phyloP scores from a whole-genome alignment of 92 coral and sea anemone species.

The Umimayanthus chanpuru region DNA sequence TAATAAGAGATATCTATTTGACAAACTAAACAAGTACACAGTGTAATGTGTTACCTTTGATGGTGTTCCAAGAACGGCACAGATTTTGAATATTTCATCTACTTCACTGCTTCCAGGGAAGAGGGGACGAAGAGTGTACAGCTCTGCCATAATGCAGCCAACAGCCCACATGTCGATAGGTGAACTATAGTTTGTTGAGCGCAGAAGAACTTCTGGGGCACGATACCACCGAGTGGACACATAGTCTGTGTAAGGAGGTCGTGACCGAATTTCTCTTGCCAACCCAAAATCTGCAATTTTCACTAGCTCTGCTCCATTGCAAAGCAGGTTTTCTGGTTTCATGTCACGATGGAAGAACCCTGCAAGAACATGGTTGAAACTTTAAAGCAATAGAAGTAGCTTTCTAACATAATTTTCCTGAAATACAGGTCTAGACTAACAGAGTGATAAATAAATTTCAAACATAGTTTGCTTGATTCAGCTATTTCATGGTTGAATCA shows the following conservation, averaged over 20 bases:
- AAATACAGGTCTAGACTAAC: background rate
- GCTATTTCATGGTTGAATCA: too few relatives aligned
- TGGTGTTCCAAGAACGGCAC: conserved; percentile 92
- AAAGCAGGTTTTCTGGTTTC: conserved; percentile 96
- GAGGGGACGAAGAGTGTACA: conserved; percentile 92
- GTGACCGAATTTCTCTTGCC: conserved; percentile 94
- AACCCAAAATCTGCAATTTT: conserved; percentile 98
- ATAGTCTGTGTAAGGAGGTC: conserved; percentile 97
- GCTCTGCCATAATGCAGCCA: conserved; percentile 98
- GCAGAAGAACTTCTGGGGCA: conserved; percentile 92
- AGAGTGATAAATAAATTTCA: background rate
- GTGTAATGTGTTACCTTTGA: conserved; percentile 75
- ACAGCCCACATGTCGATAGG: conserved; percentile 98
- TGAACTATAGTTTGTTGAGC: conserved; percentile 94
- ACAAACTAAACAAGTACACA: background rate
- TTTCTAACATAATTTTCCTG: background rate
- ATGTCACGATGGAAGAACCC: conserved; percentile 98
- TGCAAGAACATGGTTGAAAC: conserved; percentile 20
- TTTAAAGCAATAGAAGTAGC: background rate
- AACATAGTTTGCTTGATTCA: too few relatives aligned
- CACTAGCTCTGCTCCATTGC: conserved; percentile 92
- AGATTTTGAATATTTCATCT: conserved; percentile 90
- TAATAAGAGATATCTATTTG: too few relatives aligned
- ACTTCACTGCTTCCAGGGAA: conserved; percentile 99
- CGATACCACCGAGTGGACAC: conserved; percentile 99